Evolutionary conservation across 2,797 vertebrate species (phyloP).

Genomic region (Microctenopoma steveboyesi): DNA sequence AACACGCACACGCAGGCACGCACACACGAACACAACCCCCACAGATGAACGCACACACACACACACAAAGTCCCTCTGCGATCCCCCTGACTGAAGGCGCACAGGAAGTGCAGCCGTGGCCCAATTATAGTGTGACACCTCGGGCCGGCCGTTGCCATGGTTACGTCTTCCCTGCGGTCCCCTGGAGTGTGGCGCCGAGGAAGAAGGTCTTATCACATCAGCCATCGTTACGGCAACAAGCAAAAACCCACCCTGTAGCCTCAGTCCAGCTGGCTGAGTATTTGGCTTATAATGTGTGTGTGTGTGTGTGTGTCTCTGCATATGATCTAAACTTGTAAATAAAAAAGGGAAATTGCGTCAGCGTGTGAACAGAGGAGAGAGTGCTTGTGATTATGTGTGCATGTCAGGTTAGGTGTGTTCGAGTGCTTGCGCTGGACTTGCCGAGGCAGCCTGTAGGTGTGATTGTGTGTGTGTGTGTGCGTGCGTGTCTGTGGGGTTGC

Average conservation of each 20-base stretch:
- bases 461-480: conserved; percentile 37
- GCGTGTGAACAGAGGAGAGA: conserved; percentile 26
- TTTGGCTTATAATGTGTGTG: conserved; percentile 59
- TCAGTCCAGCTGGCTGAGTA: conserved; percentile 65
- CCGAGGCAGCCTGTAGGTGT: conserved; percentile 70
- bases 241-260: conserved; percentile 74
- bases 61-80: conserved; percentile 75
- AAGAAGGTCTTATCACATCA: conserved; percentile 91
- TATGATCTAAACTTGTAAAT: conserved; percentile 55
- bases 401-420: conserved; percentile 67
- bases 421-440: conserved; percentile 60
- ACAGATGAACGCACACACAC: conserved; percentile 44
- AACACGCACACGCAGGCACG: conserved; percentile 61
- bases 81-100: conserved; percentile 82
- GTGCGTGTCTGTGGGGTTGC: conserved; percentile 78
- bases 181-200: conserved; percentile 89
- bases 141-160: conserved; percentile 92
- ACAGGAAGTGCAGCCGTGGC: conserved; percentile 89
- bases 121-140: conserved; percentile 91
- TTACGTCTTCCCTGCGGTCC: conserved; percentile 88
- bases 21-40: conserved; percentile 36
- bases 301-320: conserved; percentile 26
- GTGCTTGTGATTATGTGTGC: conserved; percentile 54
- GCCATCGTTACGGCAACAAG: conserved; percentile 87
- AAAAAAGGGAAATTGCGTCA: conserved; percentile 51